Evolutionary conservation across 1,140 invertebrate species (phyloP).

Genomic region (Bombus huntii): DNA sequence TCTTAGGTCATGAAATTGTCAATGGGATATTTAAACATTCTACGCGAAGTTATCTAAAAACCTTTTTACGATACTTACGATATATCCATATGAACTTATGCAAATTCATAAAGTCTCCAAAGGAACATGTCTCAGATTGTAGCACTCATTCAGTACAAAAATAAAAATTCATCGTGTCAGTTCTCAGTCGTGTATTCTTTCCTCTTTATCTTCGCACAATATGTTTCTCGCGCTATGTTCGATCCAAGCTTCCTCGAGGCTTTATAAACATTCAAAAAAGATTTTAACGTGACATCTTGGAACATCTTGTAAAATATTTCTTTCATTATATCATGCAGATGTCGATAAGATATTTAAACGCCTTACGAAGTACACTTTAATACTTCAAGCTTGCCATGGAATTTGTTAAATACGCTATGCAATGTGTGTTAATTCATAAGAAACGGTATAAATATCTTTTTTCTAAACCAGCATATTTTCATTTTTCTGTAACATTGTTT

Average conservation of each 20-base stretch:
- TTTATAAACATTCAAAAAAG: background rate
- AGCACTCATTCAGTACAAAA: background rate
- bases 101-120: background rate
- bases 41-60: slow-evolving; percentile 27
- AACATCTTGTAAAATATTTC: background rate
- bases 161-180: background rate
- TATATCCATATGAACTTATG: background rate
- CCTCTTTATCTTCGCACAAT: background rate
- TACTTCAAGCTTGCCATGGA: background rate
- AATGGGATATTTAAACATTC: slow-evolving; percentile 59
- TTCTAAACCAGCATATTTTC: background rate
- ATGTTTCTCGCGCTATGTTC: background rate
- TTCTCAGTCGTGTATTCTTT: background rate
- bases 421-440: background rate
- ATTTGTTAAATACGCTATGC: background rate
- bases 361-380: background rate
- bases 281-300: too few species aligned
- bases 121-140: background rate
- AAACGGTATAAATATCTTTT: too few species aligned
- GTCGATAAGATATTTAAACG: background rate
- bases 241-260: background rate
- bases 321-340: background rate
- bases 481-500: background rate
- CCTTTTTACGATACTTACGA: too few species aligned
- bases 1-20: slow-evolving; percentile 51